Conservation (phyloP, 2,797 vertebrate genomes). For the Todus mexicanus region DNA sequence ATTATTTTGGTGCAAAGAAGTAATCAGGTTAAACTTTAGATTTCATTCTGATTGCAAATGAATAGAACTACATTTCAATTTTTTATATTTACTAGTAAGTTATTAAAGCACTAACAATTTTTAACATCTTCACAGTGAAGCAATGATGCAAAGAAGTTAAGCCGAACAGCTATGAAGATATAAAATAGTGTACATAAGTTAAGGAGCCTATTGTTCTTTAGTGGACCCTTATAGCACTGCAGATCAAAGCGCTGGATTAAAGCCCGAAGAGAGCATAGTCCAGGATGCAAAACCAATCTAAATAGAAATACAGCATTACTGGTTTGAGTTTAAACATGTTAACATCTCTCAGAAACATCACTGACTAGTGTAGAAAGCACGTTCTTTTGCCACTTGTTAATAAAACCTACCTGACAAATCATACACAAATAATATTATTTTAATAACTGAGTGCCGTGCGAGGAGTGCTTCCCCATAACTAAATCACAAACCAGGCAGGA, state of each 20-base stretch:
- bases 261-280: not conserved
- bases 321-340: not conserved
- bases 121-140: not conserved
- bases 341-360: not conserved
- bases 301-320: not conserved
- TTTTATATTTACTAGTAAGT: not conserved
- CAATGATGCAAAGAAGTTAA: not conserved
- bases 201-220: not conserved
- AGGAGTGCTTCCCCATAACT: not conserved
- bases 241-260: conserved; percentile 22
- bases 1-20: not conserved
- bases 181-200: not conserved
- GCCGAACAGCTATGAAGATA: not conserved
- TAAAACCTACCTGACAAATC: not conserved
- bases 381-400: not conserved
- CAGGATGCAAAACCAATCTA: not conserved
- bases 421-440: not conserved
- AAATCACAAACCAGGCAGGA: not conserved
- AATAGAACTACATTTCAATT: not conserved
- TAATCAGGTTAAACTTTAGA: not conserved
- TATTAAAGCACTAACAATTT: not conserved
- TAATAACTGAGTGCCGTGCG: not conserved
- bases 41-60: too few species aligned
- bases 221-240: not conserved
- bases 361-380: not conserved